Evolutionary conservation across 64 coral and sea anemone genomes (phyloP), one percentile per base, ranked within the genome.

Genomic region (Stylophora pistillata): DNA sequence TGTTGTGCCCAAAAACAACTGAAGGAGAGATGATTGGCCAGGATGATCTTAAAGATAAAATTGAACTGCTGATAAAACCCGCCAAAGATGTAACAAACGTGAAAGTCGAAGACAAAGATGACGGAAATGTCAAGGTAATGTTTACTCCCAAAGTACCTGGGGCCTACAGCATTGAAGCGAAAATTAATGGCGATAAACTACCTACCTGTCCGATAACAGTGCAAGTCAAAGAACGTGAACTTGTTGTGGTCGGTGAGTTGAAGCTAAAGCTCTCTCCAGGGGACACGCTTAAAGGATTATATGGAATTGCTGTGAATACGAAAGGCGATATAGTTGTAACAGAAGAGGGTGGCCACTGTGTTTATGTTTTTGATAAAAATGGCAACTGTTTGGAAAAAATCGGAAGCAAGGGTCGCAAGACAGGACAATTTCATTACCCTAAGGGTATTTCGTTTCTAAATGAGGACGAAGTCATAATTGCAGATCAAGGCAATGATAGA

Each of bases 391-490:
- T 86, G 56, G 26, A 26, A 47, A 71, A 34, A 47, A 55, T 71
- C 28, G 82, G 65, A 53, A 30, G 65, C 71, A 30, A 86, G 72
- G 64, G 85, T 56, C 13, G 29, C 0, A 56, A 9, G 0, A 2
- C 47, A 13, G 85, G 55, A 52, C 27, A 88, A 13, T 53, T 93
- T 30, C 25, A 54, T 20, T 1, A 23, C 5, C 91, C 91, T 17
- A 41, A 33, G 53, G 85, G 91, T 62, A 62, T 88, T 27, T 75
- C 76, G 30, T 93, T 71, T 80, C 47, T 79, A 28, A 53, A 57
- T 73, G 55, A 79, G 14, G 78, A 31, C 20, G 62, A 74, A 47
- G 2, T 93, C 16, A 30, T 88, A 1, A 58, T 93, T 52, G 71
- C 91, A 74, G 91, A 93, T 16, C 13, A 59, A 12, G 2, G 16